Percentiles rank a stretch among this genome's conserved stretches.
phyloP scores from a whole-genome alignment of 2,888 invertebrate species.

The Glaucopsyche alexis region DNA sequence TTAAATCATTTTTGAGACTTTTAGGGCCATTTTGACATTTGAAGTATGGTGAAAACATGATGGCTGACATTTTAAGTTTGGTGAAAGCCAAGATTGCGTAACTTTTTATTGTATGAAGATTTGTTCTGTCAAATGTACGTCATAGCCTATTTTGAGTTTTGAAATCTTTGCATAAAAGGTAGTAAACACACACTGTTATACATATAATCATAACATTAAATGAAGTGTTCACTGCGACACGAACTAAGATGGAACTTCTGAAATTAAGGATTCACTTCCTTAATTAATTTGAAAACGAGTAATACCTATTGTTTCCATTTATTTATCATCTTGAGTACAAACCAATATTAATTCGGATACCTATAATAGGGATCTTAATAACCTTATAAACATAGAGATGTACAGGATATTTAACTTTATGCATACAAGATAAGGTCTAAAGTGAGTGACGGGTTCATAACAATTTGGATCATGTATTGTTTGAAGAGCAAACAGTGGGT shows the following conservation, averaged over 20 bases:
- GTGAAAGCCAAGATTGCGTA: too few relatives aligned
- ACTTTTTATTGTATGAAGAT: too few relatives aligned
- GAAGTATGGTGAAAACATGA: too few relatives aligned
- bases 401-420: background rate
- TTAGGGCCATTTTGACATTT: too few relatives aligned
- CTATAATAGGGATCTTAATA: constrained; percentile 16
- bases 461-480: constrained; percentile 62
- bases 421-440: background rate
- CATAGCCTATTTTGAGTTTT: too few relatives aligned
- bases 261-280: background rate
- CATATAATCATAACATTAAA: too few relatives aligned
- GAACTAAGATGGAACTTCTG: background rate
- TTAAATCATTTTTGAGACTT: too few relatives aligned
- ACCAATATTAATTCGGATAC: constrained; percentile 27
- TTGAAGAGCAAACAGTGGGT: constrained; percentile 60
- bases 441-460: constrained; percentile 49
- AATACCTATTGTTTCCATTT: constrained; percentile 29
- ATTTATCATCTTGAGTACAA: constrained; percentile 27
- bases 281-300: constrained; percentile 13
- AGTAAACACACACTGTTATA: too few relatives aligned
- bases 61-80: too few relatives aligned
- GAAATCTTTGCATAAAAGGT: too few relatives aligned
- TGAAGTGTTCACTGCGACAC: too few relatives aligned
- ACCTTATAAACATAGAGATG: background rate
- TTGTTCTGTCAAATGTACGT: too few relatives aligned